phyloP scores from a whole-genome alignment of 2,888 invertebrate genomes.

The Orchestes rusci region DNA sequence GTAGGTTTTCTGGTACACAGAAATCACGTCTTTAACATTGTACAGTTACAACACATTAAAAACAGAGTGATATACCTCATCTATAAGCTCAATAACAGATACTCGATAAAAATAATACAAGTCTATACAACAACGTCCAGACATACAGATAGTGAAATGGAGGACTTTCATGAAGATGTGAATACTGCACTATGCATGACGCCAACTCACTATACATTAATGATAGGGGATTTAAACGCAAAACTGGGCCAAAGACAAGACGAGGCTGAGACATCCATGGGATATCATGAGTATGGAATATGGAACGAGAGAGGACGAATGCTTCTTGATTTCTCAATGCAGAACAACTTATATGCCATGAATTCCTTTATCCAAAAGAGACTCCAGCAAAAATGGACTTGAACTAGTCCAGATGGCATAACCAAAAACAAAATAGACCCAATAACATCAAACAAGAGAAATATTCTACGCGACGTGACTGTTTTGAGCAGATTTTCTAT shows the following conservation, averaged over 20 bases:
- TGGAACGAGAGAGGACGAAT: too few species aligned
- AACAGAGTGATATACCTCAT: constrained; percentile 3
- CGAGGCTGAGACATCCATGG: constrained; percentile 6
- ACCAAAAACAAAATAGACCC: constrained; percentile 7
- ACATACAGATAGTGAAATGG: too few species aligned
- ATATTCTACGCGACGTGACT: constrained; percentile 4
- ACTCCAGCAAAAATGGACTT: constrained; percentile 6
- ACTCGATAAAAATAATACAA: too few species aligned
- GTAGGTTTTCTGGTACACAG: not conserved
- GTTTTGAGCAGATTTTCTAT: constrained; percentile 2
- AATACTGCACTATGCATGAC: too few species aligned
- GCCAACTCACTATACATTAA: too few species aligned
- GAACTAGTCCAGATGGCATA: not conserved
- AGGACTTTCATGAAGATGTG: too few species aligned
- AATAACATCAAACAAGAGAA: constrained; percentile 6
- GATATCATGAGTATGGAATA: constrained; percentile 6
- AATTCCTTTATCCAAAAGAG: not conserved
- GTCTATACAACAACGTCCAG: not conserved
- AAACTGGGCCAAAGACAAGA: constrained; percentile 4
- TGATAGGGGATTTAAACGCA: too few species aligned
- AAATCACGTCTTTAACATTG: too few species aligned
- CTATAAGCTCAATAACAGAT: constrained; percentile 4
- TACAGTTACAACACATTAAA: too few species aligned
- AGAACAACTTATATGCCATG: constrained; percentile 1
- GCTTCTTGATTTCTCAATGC: constrained; percentile 1